Evolutionary conservation across 2,113 vertebrate genomes (phyloP), one percentile per base, ranked within the genome.

Genomic region (Phrynosoma blainvillii): DNA sequence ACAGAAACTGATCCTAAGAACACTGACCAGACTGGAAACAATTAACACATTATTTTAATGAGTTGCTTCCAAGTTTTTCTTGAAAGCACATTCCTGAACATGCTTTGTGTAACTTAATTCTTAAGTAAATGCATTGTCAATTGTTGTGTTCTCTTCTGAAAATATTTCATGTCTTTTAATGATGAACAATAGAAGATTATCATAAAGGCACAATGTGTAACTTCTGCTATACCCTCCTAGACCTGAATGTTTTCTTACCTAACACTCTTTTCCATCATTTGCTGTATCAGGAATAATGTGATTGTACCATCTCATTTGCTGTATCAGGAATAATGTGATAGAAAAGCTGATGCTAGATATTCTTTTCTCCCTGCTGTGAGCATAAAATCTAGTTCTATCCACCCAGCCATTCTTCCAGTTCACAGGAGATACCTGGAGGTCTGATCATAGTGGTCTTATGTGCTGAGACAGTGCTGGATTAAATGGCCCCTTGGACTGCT

Each of bases 121-220:
- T 9, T 4, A 54, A 77, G 1, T 80, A 32, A 81, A 25, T 81
- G 25, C 36, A 30, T 42, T n/a, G 4, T n/a, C 5, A 52, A 30
- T n/a, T 20, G 7, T 66, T 32, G 5, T n/a, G 3, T n/a, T 65
- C 27, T 47, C 66, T 65, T 84, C 80, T 59, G 32, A 1, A 1
- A 84, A 87, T n/a, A 36, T 42, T 84, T 65, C 89, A 6, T 81
- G 85, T 42, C 3, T 88, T 80, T 54, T 62, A 66, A 66, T 56
- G 47, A n/a, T 77, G 16, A 81, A 78, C 70, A 88, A 83, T 3
- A n/a, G 40, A 77, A 25, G 1, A 62, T 32, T 86, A 36, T 65
- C 5, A 40, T 13, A 59, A 66, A 78, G 79, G 47, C 21, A 0
- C 79, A 52, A 30, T 65, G 87, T 87, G 30, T 80, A 42, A 82